These are phyloP conservation scores for Poeciliopsis turrubarensis DNA, from an alignment of 2,113 vertebrate genomes.

Conservation along the genomic window DNA sequence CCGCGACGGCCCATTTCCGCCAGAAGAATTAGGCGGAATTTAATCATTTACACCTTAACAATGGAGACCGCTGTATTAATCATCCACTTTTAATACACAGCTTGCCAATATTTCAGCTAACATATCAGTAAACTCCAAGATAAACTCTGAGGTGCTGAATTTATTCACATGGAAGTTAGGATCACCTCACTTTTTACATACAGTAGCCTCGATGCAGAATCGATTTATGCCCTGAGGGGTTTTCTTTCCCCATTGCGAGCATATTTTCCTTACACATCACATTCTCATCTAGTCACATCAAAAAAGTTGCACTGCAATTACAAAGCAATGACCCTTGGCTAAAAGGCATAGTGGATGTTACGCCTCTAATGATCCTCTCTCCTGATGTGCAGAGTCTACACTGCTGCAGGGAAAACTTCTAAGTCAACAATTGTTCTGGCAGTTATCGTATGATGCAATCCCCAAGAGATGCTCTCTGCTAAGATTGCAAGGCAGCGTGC, in stretches of 20 bases:
- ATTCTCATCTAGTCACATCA: constrained; percentile 8
- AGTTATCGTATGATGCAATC: constrained; percentile 29
- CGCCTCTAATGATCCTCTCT: background rate
- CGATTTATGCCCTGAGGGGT: constrained; percentile 6
- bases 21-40: background rate
- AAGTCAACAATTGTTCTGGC: constrained; percentile 43
- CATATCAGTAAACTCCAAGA: background rate
- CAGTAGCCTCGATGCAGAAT: constrained; percentile 16
- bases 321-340: constrained; percentile 16
- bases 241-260: background rate
- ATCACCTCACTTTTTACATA: constrained; percentile 25
- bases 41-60: constrained; percentile 1
- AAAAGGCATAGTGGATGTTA: background rate
- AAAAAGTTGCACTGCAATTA: constrained; percentile 7
- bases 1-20: background rate
- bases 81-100: constrained; percentile 3
- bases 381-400: background rate
- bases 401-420: constrained; percentile 24
- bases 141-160: constrained; percentile 25
- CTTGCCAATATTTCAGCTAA: constrained; percentile 8
- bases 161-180: constrained; percentile 24
- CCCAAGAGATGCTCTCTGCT: constrained; percentile 37
- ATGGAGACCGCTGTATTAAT: background rate
- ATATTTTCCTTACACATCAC: background rate
- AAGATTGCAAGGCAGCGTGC: constrained; percentile 32